These are phyloP conservation scores for Antedon mediterranea DNA, from an alignment of 53 echinoderm and acorn worm genomes.

Conservation along the genomic window DNA sequence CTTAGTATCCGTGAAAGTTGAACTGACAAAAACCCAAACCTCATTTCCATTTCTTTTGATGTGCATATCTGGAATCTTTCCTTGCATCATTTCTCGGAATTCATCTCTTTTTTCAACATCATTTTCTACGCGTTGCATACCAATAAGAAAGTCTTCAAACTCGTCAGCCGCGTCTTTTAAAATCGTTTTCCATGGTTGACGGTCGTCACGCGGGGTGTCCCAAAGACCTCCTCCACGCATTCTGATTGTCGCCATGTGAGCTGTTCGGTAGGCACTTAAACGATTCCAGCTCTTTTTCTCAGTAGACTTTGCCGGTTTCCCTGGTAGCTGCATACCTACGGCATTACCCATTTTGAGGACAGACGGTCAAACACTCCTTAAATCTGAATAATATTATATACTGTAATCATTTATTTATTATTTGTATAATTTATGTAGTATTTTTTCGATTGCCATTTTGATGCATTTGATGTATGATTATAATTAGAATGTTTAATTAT, in stretches of 20 bases:
- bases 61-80: slow-evolving; percentile 24
- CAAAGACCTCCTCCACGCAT: slow-evolving; percentile 49
- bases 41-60: slow-evolving; percentile 26
- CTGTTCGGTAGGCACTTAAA: slow-evolving; percentile 9
- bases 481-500: too few relatives aligned
- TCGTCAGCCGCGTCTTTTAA: slow-evolving; percentile 33
- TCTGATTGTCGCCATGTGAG: slow-evolving; percentile 37
- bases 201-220: slow-evolving; percentile 25
- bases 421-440: too few relatives aligned
- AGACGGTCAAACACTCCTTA: too few relatives aligned
- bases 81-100: slow-evolving; percentile 40
- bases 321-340: background rate
- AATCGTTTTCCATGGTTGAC: slow-evolving; percentile 57
- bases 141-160: slow-evolving; percentile 21
- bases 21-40: slow-evolving; percentile 87
- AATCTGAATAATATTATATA: too few relatives aligned
- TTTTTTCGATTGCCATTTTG: too few relatives aligned
- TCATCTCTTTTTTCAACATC: slow-evolving; percentile 16
- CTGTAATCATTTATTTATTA: too few relatives aligned
- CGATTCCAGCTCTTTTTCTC: slow-evolving; percentile 20
- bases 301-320: background rate
- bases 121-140: background rate
- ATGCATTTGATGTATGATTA: too few relatives aligned
- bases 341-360: background rate
- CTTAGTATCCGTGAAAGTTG: slow-evolving; percentile 79